Base-by-base conservation (phyloP, 2,888 invertebrate genomes). In the Athalia rosae region DNA sequence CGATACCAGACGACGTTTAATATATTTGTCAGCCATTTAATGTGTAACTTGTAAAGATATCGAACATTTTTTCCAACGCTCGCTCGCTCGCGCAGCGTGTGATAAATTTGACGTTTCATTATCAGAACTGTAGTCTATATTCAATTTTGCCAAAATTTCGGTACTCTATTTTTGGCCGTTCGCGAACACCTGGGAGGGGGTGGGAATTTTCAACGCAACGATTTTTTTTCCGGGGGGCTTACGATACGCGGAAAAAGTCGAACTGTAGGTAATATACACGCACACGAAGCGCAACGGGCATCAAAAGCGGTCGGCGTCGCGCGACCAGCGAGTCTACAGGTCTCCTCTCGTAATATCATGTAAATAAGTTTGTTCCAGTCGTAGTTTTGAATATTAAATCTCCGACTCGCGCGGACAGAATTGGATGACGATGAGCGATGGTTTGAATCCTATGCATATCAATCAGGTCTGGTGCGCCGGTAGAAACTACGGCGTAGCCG, bases 321-420 rank as follows among this genome's bases (percentile, higher is more conserved):
- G 58, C 28, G 43, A 58, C 45, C 28, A 58, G 3, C 13, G 43
- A 71, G 71, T 45, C 71, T 15, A 43, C 58, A 71, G 71, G 8
- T 53, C 56, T 59, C 74, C 61, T 28, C 61, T 47, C 73, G 74
- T 74, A 74, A 74, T 74, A 59, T 59, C 74, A 74, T 74, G 74
- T 74, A 74, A 74, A 74, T 74, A 74, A 74, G 74, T 74, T 62
- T 62, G 48, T 41, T 74, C 74, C 61, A 74, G 47, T 74, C 74
- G 74, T 62, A 61, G 74, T 74, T 74, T 74, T 74, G 74, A 74
- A 74, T 74, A 74, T 74, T 74, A 74, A 74, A 74, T 74, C 74
- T 61, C 47, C 41, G 74, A 74, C 62, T 74, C 61, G 61, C 62
- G 74, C 74, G 74, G 74, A 74, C 62, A 74, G 74, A 74, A 74